A percentile compares a stretch with the other conserved stretches of the same genome.
These are phyloP conservation scores for Drosophila arizonae DNA, from an alignment of 1,140 invertebrate species.

Conservation along the genomic window DNA sequence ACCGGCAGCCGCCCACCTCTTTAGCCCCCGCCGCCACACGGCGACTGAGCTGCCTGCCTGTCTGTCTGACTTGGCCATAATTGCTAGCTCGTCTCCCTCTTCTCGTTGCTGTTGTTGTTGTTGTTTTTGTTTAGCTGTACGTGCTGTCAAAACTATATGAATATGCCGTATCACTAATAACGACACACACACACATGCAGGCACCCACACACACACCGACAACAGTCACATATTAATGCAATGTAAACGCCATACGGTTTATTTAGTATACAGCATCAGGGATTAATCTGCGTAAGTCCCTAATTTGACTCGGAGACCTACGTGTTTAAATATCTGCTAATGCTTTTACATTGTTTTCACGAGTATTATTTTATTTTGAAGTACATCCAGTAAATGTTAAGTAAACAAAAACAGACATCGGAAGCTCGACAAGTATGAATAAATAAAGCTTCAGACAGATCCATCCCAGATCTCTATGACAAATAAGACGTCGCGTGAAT, in stretches of 20 bases:
- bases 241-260: slow-evolving; percentile 23
- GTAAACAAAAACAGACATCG: too few relatives aligned
- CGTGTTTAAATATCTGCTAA: neutral
- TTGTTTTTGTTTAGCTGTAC: slow-evolving; percentile 36
- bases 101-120: slow-evolving; percentile 13
- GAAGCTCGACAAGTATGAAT: neutral
- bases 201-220: neutral
- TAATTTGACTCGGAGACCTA: slow-evolving; percentile 13
- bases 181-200: slow-evolving; percentile 6
- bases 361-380: too few relatives aligned
- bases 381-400: too few relatives aligned
- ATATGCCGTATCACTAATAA: slow-evolving; percentile 46
- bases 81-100: slow-evolving; percentile 27
- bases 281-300: slow-evolving; percentile 31
- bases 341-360: too few relatives aligned
- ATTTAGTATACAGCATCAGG: slow-evolving; percentile 10
- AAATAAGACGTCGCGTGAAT: too few relatives aligned
- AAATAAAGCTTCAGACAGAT: too few relatives aligned
- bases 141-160: slow-evolving; percentile 61
- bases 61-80: slow-evolving; percentile 40
- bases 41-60: slow-evolving; percentile 18
- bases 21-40: neutral
- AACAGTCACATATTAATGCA: neutral
- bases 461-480: too few relatives aligned
- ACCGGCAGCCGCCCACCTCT: neutral